Base-by-base conservation (phyloP, 2,888 invertebrate species). In the Parnassius apollo region DNA sequence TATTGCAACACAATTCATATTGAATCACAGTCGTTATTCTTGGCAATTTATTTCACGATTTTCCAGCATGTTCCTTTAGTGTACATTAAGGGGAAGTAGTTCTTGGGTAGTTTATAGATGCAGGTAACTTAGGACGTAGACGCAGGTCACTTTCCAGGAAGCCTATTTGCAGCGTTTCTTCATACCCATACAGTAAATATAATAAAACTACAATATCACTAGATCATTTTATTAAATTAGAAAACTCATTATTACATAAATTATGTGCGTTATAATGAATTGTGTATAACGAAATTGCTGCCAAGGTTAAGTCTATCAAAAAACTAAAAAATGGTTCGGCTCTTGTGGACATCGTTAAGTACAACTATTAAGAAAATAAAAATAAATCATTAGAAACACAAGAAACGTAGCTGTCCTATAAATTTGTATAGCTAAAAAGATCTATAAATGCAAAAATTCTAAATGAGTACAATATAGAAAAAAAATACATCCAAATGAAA, bases 371-470 rank as follows among this genome's bases (percentile, higher is more conserved):
- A 63, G 71, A 78, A 77, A 69, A 73, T 74, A 72, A 75, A 67
- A 71, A 74, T 69, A 73, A 65, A 74, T 69, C 70, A 74, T 75
- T 68, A 70, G 69, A 71, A 75, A 74, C 75, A 74, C 70, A 68
- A 74, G 69, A 75, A 70, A 70, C 69, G 51, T 46, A 76, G 75
- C 75, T 76, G 80, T 73, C 76, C 78, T 81, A 83, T 83, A 83
- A 82, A 82, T 82, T 83, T 85, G 85, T 88, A 87, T 83, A 86
- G 82, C 87, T 88, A 89, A 88, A 87, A 90, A 90, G 85, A 89
- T 89, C 86, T 89, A 90, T 89, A 90, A 90, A 91, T 91, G 91
- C 89, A 85, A 86, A 85, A 83, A 83, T 85, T 69, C 88, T 86
- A 88, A 85, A 88, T 81, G 82, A 89, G 88, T 90, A 85, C 79